Evolutionary conservation across 2,888 invertebrate genomes (phyloP).

Genomic region (Oscheius onirici): DNA sequence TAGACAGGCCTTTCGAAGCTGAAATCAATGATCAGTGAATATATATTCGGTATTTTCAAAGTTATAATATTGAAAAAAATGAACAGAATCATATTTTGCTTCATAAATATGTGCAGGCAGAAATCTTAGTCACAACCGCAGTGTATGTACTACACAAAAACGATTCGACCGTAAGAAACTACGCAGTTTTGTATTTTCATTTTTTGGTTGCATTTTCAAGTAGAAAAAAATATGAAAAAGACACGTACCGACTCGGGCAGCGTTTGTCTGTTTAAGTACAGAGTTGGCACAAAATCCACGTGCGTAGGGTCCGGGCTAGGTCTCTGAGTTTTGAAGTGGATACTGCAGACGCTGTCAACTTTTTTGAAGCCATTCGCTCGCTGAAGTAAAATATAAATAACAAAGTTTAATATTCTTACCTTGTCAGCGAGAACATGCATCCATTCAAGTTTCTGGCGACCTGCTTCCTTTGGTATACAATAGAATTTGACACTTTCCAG

Average conservation of each 20-base stretch:
- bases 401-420: too few relatives aligned
- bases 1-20: background rate
- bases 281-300: conserved; percentile 10
- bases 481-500: conserved; percentile 21
- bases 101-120: too few relatives aligned
- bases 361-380: conserved; percentile 13
- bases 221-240: too few relatives aligned
- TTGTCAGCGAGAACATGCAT: conserved; percentile 3
- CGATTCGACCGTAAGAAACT: too few relatives aligned
- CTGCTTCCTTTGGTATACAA: conserved; percentile 11
- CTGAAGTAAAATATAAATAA: background rate
- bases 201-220: background rate
- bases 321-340: conserved; percentile 6
- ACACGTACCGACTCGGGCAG: background rate
- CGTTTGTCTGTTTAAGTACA: conserved; percentile 3
- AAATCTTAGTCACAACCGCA: too few relatives aligned
- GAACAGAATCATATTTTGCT: too few relatives aligned
- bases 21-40: too few relatives aligned
- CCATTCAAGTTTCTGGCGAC: conserved; percentile 5
- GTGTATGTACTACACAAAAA: too few relatives aligned
- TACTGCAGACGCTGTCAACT: conserved; percentile 15
- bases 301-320: background rate
- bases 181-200: background rate
- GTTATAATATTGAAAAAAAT: too few relatives aligned
- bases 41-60: too few relatives aligned